Conservation (phyloP, 23 tunicate species). For the Ascidia mentula region DNA sequence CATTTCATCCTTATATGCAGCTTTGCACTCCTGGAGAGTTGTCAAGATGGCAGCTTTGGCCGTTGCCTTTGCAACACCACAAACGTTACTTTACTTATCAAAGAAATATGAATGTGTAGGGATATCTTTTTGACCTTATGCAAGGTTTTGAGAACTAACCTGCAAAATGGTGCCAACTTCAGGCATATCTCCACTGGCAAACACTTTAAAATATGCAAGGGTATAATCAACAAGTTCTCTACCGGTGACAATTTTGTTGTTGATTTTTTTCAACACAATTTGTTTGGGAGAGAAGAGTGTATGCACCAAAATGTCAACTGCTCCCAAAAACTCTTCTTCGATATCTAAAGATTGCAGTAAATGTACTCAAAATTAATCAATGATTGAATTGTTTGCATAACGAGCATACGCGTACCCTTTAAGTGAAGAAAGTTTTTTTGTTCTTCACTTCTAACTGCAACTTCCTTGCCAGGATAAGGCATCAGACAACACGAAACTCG, state of each 20-base stretch:
- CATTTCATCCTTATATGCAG: not conserved
- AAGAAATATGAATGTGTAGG: no score
- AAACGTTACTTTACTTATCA: no score
- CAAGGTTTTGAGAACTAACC: constrained; percentile 6
- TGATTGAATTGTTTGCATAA: constrained; percentile 6
- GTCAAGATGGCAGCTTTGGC: not conserved
- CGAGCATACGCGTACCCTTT: not conserved
- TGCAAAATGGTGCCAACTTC: constrained; percentile 38
- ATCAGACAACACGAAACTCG: constrained; percentile 35
- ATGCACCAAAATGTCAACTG: not conserved
- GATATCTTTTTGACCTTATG: not conserved
- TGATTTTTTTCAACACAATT: constrained; percentile 38
- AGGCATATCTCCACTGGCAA: constrained; percentile 32
- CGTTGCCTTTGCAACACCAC: not conserved
- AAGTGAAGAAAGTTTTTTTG: not conserved
- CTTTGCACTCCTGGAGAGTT: not conserved
- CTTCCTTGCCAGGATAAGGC: constrained; percentile 45
- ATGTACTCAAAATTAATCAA: no score
- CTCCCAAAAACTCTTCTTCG: not conserved
- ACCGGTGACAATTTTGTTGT: constrained; percentile 21
- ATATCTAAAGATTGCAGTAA: not conserved
- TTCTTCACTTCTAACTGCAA: constrained; percentile 8
- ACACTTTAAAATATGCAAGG: constrained; percentile 19
- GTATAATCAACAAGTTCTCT: constrained; percentile 31
- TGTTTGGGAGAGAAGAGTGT: constrained; percentile 16